These are phyloP conservation scores for Arctocebus calabarensis DNA, from an alignment of 2,797 vertebrate genomes.

Conservation along the genomic window DNA sequence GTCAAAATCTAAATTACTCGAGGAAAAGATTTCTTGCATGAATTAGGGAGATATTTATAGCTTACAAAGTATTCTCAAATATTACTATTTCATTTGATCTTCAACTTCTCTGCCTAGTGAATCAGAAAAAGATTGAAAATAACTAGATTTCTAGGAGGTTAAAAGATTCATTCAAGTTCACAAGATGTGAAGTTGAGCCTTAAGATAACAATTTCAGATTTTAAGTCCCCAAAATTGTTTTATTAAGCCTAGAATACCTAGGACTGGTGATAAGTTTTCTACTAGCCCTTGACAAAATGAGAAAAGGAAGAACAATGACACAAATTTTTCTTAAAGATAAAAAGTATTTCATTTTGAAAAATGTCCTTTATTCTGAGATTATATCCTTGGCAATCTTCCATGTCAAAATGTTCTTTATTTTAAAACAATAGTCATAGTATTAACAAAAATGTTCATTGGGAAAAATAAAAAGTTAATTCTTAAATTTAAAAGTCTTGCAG, in stretches of 20 bases:
- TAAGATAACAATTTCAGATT: not conserved
- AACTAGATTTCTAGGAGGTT: not conserved
- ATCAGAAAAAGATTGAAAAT: not conserved
- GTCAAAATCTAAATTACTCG: not conserved
- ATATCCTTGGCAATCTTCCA: not conserved
- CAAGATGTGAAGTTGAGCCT: not conserved
- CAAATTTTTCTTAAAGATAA: not conserved
- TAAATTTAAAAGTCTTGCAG: conserved; percentile 10
- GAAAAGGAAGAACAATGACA: not conserved
- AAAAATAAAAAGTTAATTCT: not conserved
- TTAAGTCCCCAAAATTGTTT: not conserved
- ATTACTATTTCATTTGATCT: not conserved
- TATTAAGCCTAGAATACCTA: not conserved
- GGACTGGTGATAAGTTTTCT: not conserved
- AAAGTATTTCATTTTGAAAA: conserved; percentile 34
- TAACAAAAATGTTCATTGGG: not conserved
- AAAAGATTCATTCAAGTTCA: not conserved
- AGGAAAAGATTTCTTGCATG: not conserved
- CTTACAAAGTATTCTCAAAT: not conserved
- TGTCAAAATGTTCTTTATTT: not conserved
- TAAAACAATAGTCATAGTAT: not conserved
- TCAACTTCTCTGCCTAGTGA: not conserved
- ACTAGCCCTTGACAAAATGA: not conserved
- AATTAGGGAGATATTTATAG: not conserved
- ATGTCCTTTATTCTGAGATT: not conserved